Percentiles rank a stretch among this genome's conserved stretches.
These are phyloP conservation scores for Zele albiditarsus DNA, from an alignment of 2,888 invertebrate species.

Conservation along the genomic window DNA sequence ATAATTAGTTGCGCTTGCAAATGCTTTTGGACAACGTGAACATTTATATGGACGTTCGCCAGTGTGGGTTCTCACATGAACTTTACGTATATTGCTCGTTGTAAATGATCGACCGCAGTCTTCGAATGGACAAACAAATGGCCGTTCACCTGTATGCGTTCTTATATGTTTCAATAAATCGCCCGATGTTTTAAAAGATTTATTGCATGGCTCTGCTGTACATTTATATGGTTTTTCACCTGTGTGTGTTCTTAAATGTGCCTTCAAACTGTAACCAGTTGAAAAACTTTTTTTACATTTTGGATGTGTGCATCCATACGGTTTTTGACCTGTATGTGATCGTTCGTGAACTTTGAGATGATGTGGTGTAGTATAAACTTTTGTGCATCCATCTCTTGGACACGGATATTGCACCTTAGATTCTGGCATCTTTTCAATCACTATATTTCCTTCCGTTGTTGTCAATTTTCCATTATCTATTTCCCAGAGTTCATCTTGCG, in stretches of 20 bases:
- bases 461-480: conserved; percentile 60
- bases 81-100: conserved; percentile 81
- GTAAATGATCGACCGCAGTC: conserved; percentile 80
- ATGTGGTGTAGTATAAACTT: conserved; percentile 74
- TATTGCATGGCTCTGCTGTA: conserved; percentile 74
- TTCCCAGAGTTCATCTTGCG: conserved; percentile 63
- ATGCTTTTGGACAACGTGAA: conserved; percentile 77
- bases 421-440: conserved; percentile 65
- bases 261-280: conserved; percentile 76
- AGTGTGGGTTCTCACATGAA: conserved; percentile 80
- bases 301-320: conserved; percentile 73
- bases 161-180: conserved; percentile 77
- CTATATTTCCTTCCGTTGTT: conserved; percentile 58
- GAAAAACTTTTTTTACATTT: conserved; percentile 75
- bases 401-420: conserved; percentile 68
- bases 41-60: conserved; percentile 81
- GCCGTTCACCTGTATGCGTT: conserved; percentile 76
- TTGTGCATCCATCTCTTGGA: conserved; percentile 73
- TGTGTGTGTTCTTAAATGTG: conserved; percentile 77
- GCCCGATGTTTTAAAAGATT: conserved; percentile 78
- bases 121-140: conserved; percentile 69
- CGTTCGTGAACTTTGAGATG: conserved; percentile 76
- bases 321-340: conserved; percentile 74
- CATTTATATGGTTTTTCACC: conserved; percentile 78
- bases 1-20: conserved; percentile 81